phyloP scores from a whole-genome alignment of 2,888 invertebrate species.

The Siphonodentalium dalli region DNA sequence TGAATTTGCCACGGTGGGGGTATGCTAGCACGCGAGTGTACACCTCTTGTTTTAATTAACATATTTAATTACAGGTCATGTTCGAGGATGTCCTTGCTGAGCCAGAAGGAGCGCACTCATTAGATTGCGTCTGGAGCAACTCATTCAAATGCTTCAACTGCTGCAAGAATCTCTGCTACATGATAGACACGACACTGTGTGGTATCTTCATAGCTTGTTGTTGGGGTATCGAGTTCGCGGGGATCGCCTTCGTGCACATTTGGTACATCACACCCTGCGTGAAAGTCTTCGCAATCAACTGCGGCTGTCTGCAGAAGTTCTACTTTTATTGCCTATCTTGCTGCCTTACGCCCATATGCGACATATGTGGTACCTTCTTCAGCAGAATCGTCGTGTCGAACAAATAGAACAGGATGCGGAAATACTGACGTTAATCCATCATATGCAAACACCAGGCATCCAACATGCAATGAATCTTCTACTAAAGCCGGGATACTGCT shows the following conservation, averaged over 20 bases:
- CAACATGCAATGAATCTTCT: too few species aligned
- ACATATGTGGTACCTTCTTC: conserved; percentile 55
- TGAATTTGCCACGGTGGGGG: too few species aligned
- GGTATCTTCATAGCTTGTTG: conserved; percentile 75
- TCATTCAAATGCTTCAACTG: conserved; percentile 72
- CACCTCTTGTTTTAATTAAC: too few species aligned
- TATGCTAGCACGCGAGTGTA: too few species aligned
- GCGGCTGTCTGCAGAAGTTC: conserved; percentile 41
- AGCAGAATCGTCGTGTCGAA: conserved; percentile 45
- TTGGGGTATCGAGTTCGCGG: conserved; percentile 62
- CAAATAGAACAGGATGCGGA: too few species aligned
- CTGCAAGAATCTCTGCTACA: conserved; percentile 76
- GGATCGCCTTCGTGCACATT: conserved; percentile 73
- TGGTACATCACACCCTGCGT: conserved; percentile 78
- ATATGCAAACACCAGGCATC: too few species aligned
- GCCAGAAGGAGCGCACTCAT: conserved; percentile 44
- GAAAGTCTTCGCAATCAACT: conserved; percentile 73
- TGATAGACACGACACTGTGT: conserved; percentile 72
- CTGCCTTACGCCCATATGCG: conserved; percentile 73
- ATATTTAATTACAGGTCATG: conserved; percentile 36
- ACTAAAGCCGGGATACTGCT: too few species aligned
- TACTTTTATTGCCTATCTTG: conserved; percentile 69
- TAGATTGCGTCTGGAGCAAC: conserved; percentile 77
- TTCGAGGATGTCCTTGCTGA: conserved; percentile 54
- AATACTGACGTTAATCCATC: too few species aligned